These are phyloP conservation scores for Eurosta solidaginis DNA, from an alignment of 1,140 invertebrate genomes.

Conservation along the genomic window DNA sequence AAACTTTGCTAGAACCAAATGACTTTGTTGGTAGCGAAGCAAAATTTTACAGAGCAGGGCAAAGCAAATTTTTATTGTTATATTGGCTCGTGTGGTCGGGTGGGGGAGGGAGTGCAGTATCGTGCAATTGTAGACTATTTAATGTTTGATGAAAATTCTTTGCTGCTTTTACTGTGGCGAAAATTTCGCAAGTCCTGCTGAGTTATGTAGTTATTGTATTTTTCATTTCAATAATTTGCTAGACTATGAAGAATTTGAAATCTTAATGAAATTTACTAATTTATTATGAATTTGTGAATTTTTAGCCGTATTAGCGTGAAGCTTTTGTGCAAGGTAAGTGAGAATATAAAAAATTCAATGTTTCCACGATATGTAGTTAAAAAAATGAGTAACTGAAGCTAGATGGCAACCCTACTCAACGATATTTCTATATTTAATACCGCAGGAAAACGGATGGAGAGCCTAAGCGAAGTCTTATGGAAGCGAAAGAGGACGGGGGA, in stretches of 20 bases:
- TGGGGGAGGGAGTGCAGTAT: background rate
- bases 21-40: background rate
- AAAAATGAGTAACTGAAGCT: too few species aligned
- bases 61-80: background rate
- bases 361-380: too few species aligned
- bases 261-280: slow-evolving; percentile 12
- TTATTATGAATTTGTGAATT: background rate
- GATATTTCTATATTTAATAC: too few species aligned
- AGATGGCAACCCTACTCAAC: too few species aligned
- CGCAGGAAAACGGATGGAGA: too few species aligned
- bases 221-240: background rate
- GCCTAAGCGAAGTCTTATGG: too few species aligned
- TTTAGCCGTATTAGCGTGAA: background rate
- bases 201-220: background rate
- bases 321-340: background rate
- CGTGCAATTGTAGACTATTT: slow-evolving; percentile 14
- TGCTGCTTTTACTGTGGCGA: background rate
- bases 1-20: background rate
- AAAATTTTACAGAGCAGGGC: background rate
- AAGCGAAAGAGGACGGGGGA: too few species aligned
- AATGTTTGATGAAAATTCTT: slow-evolving; percentile 2
- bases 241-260: slow-evolving; percentile 9
- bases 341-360: background rate
- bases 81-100: background rate
- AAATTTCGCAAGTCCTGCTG: background rate